phyloP scores from a whole-genome alignment of 2,797 vertebrate species.

The Champsocephalus esox region DNA sequence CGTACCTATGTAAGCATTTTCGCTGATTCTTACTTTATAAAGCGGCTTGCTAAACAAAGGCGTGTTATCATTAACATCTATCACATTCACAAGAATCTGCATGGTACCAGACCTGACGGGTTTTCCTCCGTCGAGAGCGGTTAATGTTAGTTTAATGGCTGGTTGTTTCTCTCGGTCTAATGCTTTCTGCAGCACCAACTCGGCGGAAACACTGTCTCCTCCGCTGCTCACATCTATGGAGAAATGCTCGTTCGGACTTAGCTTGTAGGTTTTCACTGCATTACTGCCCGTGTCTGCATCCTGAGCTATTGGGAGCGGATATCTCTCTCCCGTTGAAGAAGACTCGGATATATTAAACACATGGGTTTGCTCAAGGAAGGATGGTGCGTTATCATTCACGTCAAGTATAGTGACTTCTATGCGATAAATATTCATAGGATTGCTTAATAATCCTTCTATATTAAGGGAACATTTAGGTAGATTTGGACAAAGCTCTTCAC shows the following conservation, averaged over 20 bases:
- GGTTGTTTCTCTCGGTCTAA: slow-evolving; percentile 84
- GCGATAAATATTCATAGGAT: slow-evolving; percentile 81
- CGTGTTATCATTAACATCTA: slow-evolving; percentile 69
- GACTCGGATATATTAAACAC: slow-evolving; percentile 80
- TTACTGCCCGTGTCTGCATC: slow-evolving; percentile 84
- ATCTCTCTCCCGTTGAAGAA: slow-evolving; percentile 70
- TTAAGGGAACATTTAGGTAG: slow-evolving; percentile 75
- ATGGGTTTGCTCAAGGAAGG: slow-evolving; percentile 61
- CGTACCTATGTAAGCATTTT: slow-evolving; percentile 49
- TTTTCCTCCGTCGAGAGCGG: slow-evolving; percentile 85
- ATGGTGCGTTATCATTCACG: slow-evolving; percentile 79
- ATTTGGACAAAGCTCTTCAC: slow-evolving; percentile 78
- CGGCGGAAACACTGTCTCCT: slow-evolving; percentile 70
- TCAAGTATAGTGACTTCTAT: slow-evolving; percentile 80
- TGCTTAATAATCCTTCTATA: slow-evolving; percentile 79
- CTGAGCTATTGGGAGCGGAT: slow-evolving; percentile 79
- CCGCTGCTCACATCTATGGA: slow-evolving; percentile 71
- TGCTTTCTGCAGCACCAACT: slow-evolving; percentile 81
- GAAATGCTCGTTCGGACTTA: slow-evolving; percentile 81
- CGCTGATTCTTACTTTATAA: slow-evolving; percentile 52
- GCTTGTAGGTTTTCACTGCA: slow-evolving; percentile 82
- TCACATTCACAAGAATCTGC: slow-evolving; percentile 67
- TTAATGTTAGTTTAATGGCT: slow-evolving; percentile 73
- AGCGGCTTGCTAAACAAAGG: slow-evolving; percentile 54
- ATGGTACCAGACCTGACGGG: slow-evolving; percentile 79